Conservation (phyloP, 2,888 invertebrate genomes). For the Drosophila neotestacea region DNA sequence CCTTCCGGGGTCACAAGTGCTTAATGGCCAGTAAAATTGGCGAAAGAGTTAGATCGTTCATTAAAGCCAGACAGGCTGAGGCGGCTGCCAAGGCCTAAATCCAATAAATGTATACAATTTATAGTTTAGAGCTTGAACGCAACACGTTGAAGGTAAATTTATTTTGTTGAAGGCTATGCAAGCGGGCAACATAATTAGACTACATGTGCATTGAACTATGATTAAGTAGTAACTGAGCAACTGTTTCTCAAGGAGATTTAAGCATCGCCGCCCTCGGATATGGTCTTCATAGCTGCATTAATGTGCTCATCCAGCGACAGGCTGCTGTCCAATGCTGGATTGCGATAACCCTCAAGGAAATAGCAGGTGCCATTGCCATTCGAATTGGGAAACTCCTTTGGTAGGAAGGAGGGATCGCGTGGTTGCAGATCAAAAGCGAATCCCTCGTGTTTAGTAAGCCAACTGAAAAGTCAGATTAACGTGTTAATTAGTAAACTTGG, state of each 20-base stretch:
- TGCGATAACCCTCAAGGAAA: slow-evolving; percentile 92
- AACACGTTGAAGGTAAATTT: slow-evolving; percentile 56
- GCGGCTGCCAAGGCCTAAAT: slow-evolving; percentile 43
- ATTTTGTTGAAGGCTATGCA: slow-evolving; percentile 33
- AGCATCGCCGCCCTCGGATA: slow-evolving; percentile 75
- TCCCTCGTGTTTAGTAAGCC: slow-evolving; percentile 90
- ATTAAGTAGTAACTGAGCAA: slow-evolving; percentile 59
- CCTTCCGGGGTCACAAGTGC: slow-evolving; percentile 83
- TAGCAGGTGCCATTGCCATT: slow-evolving; percentile 92
- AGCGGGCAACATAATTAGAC: slow-evolving; percentile 60
- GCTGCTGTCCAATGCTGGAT: slow-evolving; percentile 88
- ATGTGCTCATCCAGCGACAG: slow-evolving; percentile 86
- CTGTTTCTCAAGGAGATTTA: slow-evolving; percentile 44
- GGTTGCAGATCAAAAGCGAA: slow-evolving; percentile 90
- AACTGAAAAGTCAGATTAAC: slow-evolving; percentile 86
- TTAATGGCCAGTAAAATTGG: slow-evolving; percentile 82
- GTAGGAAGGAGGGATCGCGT: slow-evolving; percentile 91
- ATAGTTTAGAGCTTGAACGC: slow-evolving; percentile 55
- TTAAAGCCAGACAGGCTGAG: slow-evolving; percentile 70
- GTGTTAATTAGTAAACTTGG: neutral
- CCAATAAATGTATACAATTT: slow-evolving; percentile 1
- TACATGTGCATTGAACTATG: slow-evolving; percentile 72
- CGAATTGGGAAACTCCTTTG: slow-evolving; percentile 93
- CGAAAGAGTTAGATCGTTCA: slow-evolving; percentile 74
- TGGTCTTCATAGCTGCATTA: slow-evolving; percentile 83